phyloP scores from a whole-genome alignment of 2,797 vertebrate genomes.

The Scleropages formosus region DNA sequence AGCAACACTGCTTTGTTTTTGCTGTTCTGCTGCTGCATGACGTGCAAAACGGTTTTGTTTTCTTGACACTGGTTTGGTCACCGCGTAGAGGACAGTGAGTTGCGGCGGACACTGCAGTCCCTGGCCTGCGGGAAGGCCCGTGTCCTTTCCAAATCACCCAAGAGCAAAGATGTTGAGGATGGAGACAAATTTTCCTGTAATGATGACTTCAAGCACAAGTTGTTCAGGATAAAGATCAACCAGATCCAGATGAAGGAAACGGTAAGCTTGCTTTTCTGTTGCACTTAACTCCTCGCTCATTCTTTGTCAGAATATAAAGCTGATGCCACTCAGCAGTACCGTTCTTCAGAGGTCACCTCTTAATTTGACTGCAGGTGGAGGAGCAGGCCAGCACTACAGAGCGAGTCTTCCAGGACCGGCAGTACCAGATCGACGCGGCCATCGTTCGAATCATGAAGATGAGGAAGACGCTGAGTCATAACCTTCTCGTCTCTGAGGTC shows the following conservation, averaged over 20 bases:
- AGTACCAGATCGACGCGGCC: slow-evolving; percentile 98
- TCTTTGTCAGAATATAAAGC: too few species aligned
- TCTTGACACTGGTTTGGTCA: too few species aligned
- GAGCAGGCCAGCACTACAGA: slow-evolving; percentile 98
- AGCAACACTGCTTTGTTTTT: too few species aligned
- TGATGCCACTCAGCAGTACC: too few species aligned
- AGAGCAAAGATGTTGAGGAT: slow-evolving; percentile 98
- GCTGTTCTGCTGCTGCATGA: too few species aligned
- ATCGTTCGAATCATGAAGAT: slow-evolving; percentile 99
- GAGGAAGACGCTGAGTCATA: slow-evolving; percentile 97
- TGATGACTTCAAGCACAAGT: slow-evolving; percentile 97
- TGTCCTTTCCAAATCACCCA: slow-evolving; percentile 90
- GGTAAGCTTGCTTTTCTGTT: slow-evolving; percentile 59
- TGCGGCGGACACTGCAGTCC: slow-evolving; percentile 92
- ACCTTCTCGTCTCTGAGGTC: slow-evolving; percentile 95
- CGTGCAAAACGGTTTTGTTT: too few species aligned
- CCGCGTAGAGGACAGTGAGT: slow-evolving; percentile 90
- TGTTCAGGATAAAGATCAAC: slow-evolving; percentile 99
- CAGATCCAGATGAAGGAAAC: slow-evolving; percentile 99
- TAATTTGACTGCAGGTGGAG: slow-evolving; percentile 80
- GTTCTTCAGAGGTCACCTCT: background rate
- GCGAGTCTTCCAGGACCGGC: slow-evolving; percentile 94
- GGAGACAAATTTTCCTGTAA: slow-evolving; percentile 98
- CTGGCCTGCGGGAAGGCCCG: slow-evolving; percentile 97
- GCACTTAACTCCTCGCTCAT: too few species aligned